These are phyloP conservation scores for Phymatocera aterrima DNA, from an alignment of 2,888 invertebrate species.

Conservation along the genomic window DNA sequence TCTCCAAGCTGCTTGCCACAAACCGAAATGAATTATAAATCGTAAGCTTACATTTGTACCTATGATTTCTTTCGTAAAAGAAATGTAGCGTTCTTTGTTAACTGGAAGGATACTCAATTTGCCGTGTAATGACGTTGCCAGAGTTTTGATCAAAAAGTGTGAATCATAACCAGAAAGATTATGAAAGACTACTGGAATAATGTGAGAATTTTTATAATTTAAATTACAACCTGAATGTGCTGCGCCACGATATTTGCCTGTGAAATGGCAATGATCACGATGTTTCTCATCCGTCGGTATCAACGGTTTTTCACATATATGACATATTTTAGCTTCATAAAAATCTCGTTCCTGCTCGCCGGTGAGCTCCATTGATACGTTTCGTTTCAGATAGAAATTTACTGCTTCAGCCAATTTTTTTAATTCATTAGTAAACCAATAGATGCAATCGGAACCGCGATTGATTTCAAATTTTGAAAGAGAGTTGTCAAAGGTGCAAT, in stretches of 20 bases:
- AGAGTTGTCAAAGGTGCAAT: too few relatives aligned
- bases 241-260: conserved; percentile 50
- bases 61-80: too few relatives aligned
- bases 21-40: too few relatives aligned
- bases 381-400: conserved; percentile 14
- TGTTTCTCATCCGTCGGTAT: conserved; percentile 43
- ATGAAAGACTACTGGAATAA: conserved; percentile 54
- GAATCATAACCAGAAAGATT: conserved; percentile 62
- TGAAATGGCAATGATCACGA: conserved; percentile 52
- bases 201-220: not conserved
- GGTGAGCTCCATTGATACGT: conserved; percentile 46
- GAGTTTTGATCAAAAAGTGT: conserved; percentile 64
- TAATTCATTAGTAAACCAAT: conserved; percentile 49
- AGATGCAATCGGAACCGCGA: conserved; percentile 46
- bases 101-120: too few relatives aligned
- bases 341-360: conserved; percentile 31
- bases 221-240: conserved; percentile 31
- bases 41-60: too few relatives aligned
- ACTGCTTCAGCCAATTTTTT: conserved; percentile 35
- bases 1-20: too few relatives aligned
- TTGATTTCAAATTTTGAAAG: conserved; percentile 44
- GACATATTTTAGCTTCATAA: conserved; percentile 45
- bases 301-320: conserved; percentile 47
- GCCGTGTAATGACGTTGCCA: too few relatives aligned
- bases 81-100: too few relatives aligned